phyloP scores from a whole-genome alignment of 2,113 vertebrate genomes.

The Litocranius walleri region DNA sequence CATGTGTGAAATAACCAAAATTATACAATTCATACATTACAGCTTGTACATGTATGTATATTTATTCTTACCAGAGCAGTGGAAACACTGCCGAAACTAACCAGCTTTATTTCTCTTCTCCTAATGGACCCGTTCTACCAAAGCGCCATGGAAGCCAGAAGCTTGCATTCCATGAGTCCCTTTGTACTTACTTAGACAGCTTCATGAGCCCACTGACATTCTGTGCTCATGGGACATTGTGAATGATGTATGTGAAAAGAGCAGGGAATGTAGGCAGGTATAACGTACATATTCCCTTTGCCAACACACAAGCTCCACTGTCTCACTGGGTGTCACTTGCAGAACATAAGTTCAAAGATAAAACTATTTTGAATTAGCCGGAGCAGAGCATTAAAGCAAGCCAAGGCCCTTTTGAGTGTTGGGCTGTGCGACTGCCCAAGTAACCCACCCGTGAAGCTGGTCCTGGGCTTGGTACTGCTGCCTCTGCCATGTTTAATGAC shows the following conservation, averaged over 20 bases:
- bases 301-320: not conserved
- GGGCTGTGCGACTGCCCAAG: rapidly evolving
- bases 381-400: not conserved
- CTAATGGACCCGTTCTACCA: rapidly evolving
- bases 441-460: rapidly evolving
- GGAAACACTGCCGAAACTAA: not conserved
- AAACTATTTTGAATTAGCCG: not conserved
- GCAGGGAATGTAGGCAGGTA: too few species aligned
- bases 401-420: not conserved
- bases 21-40: rapidly evolving
- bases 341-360: not conserved
- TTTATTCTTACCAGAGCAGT: not conserved
- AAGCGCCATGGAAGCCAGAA: not conserved
- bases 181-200: too few species aligned
- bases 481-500: too few species aligned
- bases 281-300: rapidly evolving
- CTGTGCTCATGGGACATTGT: rapidly evolving
- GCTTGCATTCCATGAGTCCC: not conserved
- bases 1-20: not conserved
- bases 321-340: not conserved
- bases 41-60: rapidly evolving
- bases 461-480: not conserved
- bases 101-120: too few species aligned
- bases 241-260: rapidly evolving
- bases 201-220: not conserved